Evolutionary conservation across 2,888 invertebrate genomes (phyloP), one percentile per base, ranked within the genome.

Genomic region (Oscheius sp.): DNA sequence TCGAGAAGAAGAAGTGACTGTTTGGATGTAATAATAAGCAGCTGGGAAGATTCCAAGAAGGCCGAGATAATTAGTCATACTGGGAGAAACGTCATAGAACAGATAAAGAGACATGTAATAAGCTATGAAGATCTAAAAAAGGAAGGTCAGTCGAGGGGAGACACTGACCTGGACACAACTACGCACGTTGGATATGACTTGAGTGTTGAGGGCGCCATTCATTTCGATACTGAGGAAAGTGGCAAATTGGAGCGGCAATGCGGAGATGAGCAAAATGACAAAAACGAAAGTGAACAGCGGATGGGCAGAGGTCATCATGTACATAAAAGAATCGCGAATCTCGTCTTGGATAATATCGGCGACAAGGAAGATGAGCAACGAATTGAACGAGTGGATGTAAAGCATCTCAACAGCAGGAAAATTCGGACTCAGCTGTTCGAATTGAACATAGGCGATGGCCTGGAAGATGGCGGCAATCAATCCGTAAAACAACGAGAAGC

Each of bases 271-370:
- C 5, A 76, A 73, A 13, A 79, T 49, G 0, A 74, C 35, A 64
- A 81, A 78, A 12, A 79, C 82, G 55, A 81, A 61, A 41, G 78
- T 75, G 77, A 87, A 87, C 12, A 83, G 74, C n/a, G 79, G 76
- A 35, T 82, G 84, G 53, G 85, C 81, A 21, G 82, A 79, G 2
- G 87, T 86, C 69, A 85, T 81, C 79, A 88, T 76, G 75, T 86
- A 87, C 83, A 87, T 84, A 73, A 85, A 87, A 1, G 87, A 82
- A 71, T 88, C 87, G n/a, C 87, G 81, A 21, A 88, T 82, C 69
- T 88, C 87, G 74, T 87, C 87, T 75, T 85, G 82, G 16, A 86
- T 77, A 27, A 87, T 78, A 76, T 87, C 87, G 46, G 85, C 85
- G 13, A 86, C 55, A 13, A 88, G 76, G 74, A 84, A 87, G 53